A percentile compares a stretch with the other conserved stretches of the same genome.
phyloP scores from a whole-genome alignment of 2,888 invertebrate genomes.

The Podotricha telesiphe region DNA sequence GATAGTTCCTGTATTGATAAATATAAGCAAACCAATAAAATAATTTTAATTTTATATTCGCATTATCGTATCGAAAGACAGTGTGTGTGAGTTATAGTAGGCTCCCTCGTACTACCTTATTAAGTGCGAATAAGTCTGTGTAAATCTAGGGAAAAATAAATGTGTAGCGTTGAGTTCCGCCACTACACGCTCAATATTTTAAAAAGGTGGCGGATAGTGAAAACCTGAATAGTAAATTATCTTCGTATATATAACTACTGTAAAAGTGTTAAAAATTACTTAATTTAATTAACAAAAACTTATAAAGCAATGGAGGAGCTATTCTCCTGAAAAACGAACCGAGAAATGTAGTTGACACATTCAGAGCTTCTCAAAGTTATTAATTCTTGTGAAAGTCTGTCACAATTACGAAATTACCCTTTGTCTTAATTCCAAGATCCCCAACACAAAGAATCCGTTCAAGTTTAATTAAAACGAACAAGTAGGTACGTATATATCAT shows the following conservation, averaged over 20 bases:
- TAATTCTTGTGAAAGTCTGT: slow-evolving; percentile 15
- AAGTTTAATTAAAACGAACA: slow-evolving; percentile 7
- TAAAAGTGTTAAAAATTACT: too few species aligned
- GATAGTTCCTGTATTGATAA: background rate
- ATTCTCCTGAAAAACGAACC: background rate
- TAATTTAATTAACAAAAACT: background rate
- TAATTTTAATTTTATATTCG: too few species aligned
- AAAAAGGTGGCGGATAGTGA: too few species aligned
- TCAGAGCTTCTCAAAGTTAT: slow-evolving; percentile 4
- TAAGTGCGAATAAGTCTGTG: too few species aligned
- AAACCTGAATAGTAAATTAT: too few species aligned
- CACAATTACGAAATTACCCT: slow-evolving; percentile 9
- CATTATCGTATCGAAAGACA: too few species aligned
- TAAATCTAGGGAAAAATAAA: too few species aligned
- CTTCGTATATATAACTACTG: too few species aligned
- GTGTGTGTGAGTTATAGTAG: too few species aligned
- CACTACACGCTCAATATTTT: too few species aligned
- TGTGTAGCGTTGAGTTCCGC: too few species aligned
- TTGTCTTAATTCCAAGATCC: slow-evolving; percentile 23
- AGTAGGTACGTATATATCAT: background rate
- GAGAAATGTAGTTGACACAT: background rate
- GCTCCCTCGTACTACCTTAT: too few species aligned
- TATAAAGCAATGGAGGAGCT: background rate
- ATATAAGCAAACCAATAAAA: background rate
- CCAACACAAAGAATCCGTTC: slow-evolving; percentile 9